Conservation (phyloP, 92 coral and sea anemone genomes). For the Palythoa caribaeorum region DNA sequence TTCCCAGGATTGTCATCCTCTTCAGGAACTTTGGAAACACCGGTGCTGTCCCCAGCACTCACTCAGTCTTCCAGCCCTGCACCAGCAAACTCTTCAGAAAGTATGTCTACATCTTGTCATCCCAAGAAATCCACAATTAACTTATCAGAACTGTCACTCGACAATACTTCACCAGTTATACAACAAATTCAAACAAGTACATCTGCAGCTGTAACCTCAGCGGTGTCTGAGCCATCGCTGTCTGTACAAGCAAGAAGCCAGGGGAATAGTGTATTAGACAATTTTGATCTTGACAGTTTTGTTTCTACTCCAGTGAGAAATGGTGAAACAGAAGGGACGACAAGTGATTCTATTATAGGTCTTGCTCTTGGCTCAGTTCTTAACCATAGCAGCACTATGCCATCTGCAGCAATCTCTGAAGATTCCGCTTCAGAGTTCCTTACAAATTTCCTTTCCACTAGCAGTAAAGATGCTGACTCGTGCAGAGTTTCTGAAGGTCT, state of each 20-base stretch:
- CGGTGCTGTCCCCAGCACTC: slow-evolving; percentile 16
- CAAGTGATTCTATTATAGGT: slow-evolving; percentile 69
- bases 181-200: neutral
- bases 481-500: slow-evolving; percentile 28
- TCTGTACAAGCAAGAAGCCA: neutral
- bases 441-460: slow-evolving; percentile 54
- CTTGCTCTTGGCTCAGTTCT: slow-evolving; percentile 72
- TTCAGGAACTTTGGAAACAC: neutral
- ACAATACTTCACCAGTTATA: neutral
- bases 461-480: slow-evolving; percentile 3
- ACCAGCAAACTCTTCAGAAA: slow-evolving; percentile 14
- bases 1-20: slow-evolving; percentile 1
- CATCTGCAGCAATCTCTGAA: slow-evolving; percentile 68
- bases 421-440: slow-evolving; percentile 77
- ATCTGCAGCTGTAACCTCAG: neutral
- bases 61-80: slow-evolving; percentile 26
- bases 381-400: slow-evolving; percentile 35
- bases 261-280: slow-evolving; percentile 1
- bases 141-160: neutral
- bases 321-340: neutral
- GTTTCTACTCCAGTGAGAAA: slow-evolving; percentile 23
- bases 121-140: neutral
- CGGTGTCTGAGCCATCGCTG: neutral
- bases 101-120: neutral
- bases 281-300: slow-evolving; percentile 38